Evolutionary conservation across 1,140 invertebrate species (phyloP).

Genomic region (Heliconius nattereri): DNA sequence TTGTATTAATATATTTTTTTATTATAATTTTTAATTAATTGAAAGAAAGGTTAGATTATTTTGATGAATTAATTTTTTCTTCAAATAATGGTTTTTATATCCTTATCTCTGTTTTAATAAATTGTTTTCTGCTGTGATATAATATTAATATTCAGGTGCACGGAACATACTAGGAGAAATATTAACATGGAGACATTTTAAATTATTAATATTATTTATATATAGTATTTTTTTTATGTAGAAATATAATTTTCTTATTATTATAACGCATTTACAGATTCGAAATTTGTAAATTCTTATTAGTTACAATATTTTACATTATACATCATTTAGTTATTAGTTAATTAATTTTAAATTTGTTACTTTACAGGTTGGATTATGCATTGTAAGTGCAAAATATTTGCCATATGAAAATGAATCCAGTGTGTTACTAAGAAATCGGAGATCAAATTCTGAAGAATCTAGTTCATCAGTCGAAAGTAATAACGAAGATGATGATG

Average conservation of each 20-base stretch:
- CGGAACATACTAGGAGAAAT: neutral
- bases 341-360: neutral
- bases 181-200: neutral
- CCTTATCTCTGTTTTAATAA: too few relatives aligned
- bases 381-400: conserved; percentile 65
- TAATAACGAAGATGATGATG: conserved; percentile 41
- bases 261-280: neutral
- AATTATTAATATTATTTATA: too few relatives aligned
- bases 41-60: too few relatives aligned
- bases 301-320: neutral
- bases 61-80: too few relatives aligned
- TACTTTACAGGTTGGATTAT: conserved; percentile 60
- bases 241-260: too few relatives aligned
- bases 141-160: neutral
- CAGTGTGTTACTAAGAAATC: conserved; percentile 43
- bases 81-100: too few relatives aligned
- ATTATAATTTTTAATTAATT: too few relatives aligned
- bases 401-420: conserved; percentile 56
- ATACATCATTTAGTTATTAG: neutral
- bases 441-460: conserved; percentile 52
- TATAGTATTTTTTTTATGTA: too few relatives aligned
- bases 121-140: too few relatives aligned
- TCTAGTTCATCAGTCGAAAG: conserved; percentile 49
- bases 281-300: neutral
- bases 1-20: too few relatives aligned